Evolutionary conservation across 1,140 invertebrate genomes (phyloP).

Genomic region (Solenopsis fugax): DNA sequence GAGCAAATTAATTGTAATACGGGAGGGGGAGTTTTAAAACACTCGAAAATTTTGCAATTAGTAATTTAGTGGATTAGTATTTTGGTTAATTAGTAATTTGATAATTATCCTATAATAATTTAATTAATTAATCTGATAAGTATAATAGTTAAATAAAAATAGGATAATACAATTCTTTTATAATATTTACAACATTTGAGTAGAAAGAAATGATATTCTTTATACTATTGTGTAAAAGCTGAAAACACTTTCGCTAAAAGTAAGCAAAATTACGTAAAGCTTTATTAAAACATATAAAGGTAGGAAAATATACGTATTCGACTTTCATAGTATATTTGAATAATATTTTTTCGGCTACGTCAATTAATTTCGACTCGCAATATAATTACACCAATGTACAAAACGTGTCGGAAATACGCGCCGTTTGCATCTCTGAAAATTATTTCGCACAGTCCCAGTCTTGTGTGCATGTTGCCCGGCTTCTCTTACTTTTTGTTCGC

Average conservation of each 20-base stretch:
- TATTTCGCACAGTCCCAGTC: background rate
- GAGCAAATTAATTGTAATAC: background rate
- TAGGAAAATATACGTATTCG: background rate
- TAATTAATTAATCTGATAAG: background rate
- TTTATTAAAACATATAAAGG: background rate
- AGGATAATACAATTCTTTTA: background rate
- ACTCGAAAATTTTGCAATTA: background rate
- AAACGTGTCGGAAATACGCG: background rate
- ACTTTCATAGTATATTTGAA: background rate
- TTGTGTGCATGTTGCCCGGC: background rate
- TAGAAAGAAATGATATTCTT: background rate
- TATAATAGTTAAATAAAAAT: background rate
- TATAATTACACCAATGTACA: background rate
- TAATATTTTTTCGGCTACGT: background rate
- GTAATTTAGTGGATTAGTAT: background rate
- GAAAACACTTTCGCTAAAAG: background rate
- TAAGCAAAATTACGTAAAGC: background rate
- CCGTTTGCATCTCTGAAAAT: background rate
- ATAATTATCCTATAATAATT: background rate
- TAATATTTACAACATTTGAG: background rate
- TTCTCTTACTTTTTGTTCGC: no score
- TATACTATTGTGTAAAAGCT: background rate
- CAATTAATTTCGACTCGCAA: slow-evolving; percentile 5
- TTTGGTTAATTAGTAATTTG: background rate
- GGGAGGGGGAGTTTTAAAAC: background rate